Conservation (phyloP, 1,140 invertebrate species). For the Batillaria attramentaria region DNA sequence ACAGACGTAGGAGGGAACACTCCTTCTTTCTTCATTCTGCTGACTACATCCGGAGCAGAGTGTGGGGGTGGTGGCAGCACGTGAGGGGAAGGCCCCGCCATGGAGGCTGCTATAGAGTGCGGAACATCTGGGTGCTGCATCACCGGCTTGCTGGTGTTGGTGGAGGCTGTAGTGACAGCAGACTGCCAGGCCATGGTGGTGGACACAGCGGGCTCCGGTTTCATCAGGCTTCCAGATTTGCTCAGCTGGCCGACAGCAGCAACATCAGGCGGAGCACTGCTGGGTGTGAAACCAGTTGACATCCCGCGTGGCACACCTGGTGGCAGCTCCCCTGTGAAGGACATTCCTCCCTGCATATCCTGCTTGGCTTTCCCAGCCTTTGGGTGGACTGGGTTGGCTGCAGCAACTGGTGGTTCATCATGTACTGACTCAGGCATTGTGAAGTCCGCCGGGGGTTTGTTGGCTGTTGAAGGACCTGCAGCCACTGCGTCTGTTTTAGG, state of each 20-base stretch:
- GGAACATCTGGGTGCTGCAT: neutral
- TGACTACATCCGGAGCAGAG: neutral
- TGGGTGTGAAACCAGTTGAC: conserved; percentile 1
- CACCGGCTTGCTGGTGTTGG: neutral
- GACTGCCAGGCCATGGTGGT: conserved; percentile 15
- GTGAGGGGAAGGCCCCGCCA: neutral
- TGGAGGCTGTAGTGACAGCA: neutral
- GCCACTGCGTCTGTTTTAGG: too few relatives aligned
- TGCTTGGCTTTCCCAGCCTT: neutral
- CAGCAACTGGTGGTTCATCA: too few relatives aligned
- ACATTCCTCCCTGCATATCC: neutral
- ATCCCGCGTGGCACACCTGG: neutral
- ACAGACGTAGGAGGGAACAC: too few relatives aligned
- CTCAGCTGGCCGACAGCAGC: neutral
- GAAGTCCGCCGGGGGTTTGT: too few relatives aligned
- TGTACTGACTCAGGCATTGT: too few relatives aligned
- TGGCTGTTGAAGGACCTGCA: too few relatives aligned
- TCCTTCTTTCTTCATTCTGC: conserved; percentile 1
- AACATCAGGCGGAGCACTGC: neutral
- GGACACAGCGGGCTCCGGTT: neutral
- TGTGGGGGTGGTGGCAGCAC: neutral
- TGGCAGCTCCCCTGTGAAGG: neutral
- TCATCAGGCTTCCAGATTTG: too few relatives aligned
- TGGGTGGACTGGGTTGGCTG: too few relatives aligned
- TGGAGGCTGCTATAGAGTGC: neutral